Percentiles rank a stretch among this genome's conserved stretches.
These are phyloP conservation scores for Trachymyrmex septentrionalis DNA, from an alignment of 1,140 invertebrate species.

Conservation along the genomic window DNA sequence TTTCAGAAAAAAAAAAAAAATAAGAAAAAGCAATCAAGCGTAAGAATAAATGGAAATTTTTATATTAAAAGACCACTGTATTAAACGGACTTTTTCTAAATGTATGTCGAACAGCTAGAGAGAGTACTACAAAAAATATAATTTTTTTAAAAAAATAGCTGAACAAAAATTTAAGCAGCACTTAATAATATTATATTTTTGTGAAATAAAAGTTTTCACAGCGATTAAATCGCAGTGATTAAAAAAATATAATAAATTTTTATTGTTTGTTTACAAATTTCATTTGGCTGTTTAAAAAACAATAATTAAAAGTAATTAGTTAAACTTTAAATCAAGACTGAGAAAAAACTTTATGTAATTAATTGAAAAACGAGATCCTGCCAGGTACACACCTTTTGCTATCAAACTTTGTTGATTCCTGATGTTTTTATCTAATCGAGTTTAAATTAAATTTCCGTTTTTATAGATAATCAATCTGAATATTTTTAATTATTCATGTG, in stretches of 20 bases:
- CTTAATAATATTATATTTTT: not conserved
- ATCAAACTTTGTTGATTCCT: not conserved
- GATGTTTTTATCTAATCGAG: constrained; percentile 14
- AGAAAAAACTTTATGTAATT: constrained; percentile 30
- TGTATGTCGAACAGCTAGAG: too few relatives aligned
- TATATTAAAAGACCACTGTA: not conserved
- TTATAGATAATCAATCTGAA: not conserved
- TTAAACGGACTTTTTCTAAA: not conserved
- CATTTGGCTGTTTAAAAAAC: not conserved
- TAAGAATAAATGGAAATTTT: not conserved
- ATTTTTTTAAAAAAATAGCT: too few relatives aligned
- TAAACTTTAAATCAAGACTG: constrained; percentile 20
- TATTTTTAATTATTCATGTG: not conserved
- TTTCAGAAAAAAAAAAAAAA: not conserved
- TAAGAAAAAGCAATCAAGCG: not conserved
- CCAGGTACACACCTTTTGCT: not conserved
- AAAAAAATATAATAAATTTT: constrained; percentile 20
- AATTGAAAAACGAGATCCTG: constrained; percentile 27
- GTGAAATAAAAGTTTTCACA: not conserved
- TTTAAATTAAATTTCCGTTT: constrained; percentile 31
- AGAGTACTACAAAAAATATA: too few relatives aligned
- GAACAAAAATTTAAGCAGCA: not conserved
- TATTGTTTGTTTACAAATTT: not conserved
- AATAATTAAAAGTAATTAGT: constrained; percentile 9
- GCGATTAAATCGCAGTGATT: not conserved